Conservation (phyloP, 2,113 vertebrate genomes). For the Argyrosomus japonicus region DNA sequence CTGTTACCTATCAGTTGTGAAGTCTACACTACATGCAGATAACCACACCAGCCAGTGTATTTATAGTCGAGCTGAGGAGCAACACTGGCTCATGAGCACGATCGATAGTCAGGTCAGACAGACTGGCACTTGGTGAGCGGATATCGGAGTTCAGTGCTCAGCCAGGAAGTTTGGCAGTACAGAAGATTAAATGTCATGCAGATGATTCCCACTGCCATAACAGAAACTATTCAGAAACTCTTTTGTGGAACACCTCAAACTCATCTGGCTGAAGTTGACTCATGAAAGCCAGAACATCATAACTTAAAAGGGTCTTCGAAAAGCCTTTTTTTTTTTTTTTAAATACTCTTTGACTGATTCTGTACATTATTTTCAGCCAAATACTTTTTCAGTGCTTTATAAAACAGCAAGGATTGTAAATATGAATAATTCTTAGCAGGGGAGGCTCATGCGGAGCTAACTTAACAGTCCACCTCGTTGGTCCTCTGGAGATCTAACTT, state of each 20-base stretch:
- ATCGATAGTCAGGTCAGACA: conserved; percentile 62
- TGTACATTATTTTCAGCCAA: conserved; percentile 79
- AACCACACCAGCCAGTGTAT: conserved; percentile 28
- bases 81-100: conserved; percentile 35
- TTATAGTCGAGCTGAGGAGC: conserved; percentile 50
- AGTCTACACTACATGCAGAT: conserved; percentile 56
- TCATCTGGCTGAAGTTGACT: conserved; percentile 53
- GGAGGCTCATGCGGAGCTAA: conserved; percentile 48
- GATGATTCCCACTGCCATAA: conserved; percentile 37
- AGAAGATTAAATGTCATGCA: conserved; percentile 41
- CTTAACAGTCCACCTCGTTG: conserved; percentile 43
- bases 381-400: conserved; percentile 87
- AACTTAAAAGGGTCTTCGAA: conserved; percentile 52
- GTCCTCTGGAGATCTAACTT: conserved; percentile 46
- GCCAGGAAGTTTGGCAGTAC: conserved; percentile 52
- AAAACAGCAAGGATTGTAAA: conserved; percentile 85
- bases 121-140: conserved; percentile 33
- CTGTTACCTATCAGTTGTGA: conserved; percentile 33
- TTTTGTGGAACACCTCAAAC: conserved; percentile 13
- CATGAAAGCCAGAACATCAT: conserved; percentile 34
- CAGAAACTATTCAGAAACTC: conserved; percentile 18
- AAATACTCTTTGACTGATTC: conserved; percentile 47
- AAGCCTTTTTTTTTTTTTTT: conserved; percentile 35
- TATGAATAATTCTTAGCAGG: conserved; percentile 67
- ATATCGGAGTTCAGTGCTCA: conserved; percentile 49